phyloP scores from a whole-genome alignment of 2,888 invertebrate species.

The Drosophila fungiperda region DNA sequence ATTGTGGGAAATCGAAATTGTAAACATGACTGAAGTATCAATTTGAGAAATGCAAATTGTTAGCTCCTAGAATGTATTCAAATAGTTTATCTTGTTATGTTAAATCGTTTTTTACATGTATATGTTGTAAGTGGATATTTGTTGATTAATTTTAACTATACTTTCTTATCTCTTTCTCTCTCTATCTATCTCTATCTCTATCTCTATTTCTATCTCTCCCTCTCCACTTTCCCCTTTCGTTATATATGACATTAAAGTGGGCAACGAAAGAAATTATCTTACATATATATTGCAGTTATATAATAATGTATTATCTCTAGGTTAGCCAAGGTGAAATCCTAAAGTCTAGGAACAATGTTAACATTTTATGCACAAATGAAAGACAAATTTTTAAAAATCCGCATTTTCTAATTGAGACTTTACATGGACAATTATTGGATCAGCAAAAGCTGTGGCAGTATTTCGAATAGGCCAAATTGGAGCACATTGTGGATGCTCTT shows the following conservation, averaged over 20 bases:
- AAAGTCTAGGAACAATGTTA: conserved; percentile 76
- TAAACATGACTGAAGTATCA: conserved; percentile 34
- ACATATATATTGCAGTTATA: conserved; percentile 10
- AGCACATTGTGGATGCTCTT: conserved; percentile 17
- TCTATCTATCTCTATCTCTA: background rate
- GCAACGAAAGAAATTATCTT: background rate
- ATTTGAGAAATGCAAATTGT: conserved; percentile 22
- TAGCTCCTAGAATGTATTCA: conserved; percentile 39
- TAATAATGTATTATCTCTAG: conserved; percentile 26
- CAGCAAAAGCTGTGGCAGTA: conserved; percentile 20
- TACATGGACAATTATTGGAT: conserved; percentile 47
- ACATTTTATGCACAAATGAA: conserved; percentile 67
- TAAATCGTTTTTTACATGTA: conserved; percentile 11
- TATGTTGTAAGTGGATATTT: conserved; percentile 23
- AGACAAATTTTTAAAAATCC: conserved; percentile 36
- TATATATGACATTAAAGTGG: conserved; percentile 1
- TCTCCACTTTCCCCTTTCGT: background rate
- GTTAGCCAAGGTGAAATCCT: conserved; percentile 73
- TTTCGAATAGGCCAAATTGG: conserved; percentile 13
- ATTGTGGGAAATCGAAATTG: conserved; percentile 18
- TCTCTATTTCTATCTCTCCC: background rate
- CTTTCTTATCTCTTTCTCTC: background rate
- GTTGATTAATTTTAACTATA: conserved; percentile 8
- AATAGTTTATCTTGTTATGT: conserved; percentile 28
- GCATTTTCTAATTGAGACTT: conserved; percentile 55